phyloP scores from a whole-genome alignment of 2,797 vertebrate species.

The Molossus molossus region DNA sequence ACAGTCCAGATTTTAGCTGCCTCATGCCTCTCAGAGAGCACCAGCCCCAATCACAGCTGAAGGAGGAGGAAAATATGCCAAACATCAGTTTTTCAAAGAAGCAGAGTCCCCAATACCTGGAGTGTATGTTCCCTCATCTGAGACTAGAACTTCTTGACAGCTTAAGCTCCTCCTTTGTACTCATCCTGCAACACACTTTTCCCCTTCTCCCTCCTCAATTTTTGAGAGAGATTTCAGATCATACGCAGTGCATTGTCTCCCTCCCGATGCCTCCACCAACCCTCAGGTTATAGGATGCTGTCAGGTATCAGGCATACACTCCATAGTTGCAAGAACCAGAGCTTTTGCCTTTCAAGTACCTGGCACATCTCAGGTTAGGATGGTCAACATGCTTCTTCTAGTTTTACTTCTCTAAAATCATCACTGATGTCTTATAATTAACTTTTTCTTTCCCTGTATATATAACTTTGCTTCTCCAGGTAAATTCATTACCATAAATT shows the following conservation, averaged over 20 bases:
- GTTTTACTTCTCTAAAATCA: background rate
- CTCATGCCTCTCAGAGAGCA: background rate
- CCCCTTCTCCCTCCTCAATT: background rate
- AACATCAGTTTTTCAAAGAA: background rate
- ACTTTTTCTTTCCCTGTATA: background rate
- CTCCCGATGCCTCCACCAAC: background rate
- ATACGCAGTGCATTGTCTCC: background rate
- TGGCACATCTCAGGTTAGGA: background rate
- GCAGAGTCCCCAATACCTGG: background rate
- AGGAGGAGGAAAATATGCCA: background rate
- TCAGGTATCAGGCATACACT: background rate
- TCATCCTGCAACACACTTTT: background rate
- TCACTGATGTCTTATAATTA: background rate
- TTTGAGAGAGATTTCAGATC: background rate
- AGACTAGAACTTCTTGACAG: background rate
- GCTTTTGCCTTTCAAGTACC: background rate
- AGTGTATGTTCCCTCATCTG: background rate
- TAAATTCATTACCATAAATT: background rate
- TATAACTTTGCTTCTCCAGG: background rate
- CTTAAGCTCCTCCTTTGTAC: background rate
- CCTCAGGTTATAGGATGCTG: rapidly evolving
- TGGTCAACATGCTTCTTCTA: background rate
- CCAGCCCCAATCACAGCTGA: background rate
- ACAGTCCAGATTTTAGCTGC: background rate
- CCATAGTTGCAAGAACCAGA: background rate